phyloP scores from a whole-genome alignment of 2,797 vertebrate species.

The Macropodus opercularis region DNA sequence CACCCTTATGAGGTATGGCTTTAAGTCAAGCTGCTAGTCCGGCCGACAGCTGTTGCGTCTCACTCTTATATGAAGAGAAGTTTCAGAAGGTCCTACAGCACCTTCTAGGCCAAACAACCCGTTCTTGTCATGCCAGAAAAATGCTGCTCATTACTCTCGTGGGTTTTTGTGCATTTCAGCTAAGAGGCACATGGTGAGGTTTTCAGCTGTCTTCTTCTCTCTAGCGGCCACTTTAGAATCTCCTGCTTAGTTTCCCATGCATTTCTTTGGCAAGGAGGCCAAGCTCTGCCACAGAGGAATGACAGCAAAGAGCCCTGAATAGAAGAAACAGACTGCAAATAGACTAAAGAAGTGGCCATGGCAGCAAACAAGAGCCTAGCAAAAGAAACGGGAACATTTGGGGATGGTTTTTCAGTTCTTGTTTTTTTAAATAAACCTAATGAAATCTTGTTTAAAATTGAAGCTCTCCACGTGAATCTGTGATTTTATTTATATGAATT shows the following conservation, averaged over 20 bases:
- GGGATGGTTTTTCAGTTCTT: neutral
- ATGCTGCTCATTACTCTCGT: conserved; percentile 37
- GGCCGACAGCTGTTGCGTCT: neutral
- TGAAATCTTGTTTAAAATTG: conserved; percentile 7
- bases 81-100: conserved; percentile 37
- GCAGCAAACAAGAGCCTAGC: conserved; percentile 24
- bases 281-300: conserved; percentile 40
- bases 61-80: conserved; percentile 11
- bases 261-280: conserved; percentile 47
- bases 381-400: conserved; percentile 4
- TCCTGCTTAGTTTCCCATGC: conserved; percentile 55
- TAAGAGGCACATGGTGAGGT: conserved; percentile 23
- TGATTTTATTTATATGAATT: conserved; percentile 9
- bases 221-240: conserved; percentile 31
- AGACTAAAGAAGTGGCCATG: conserved; percentile 34
- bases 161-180: conserved; percentile 33
- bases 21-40: neutral
- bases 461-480: conserved; percentile 6
- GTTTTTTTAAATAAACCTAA: conserved; percentile 4
- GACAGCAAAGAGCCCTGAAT: conserved; percentile 35
- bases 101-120: conserved; percentile 24
- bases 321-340: conserved; percentile 34
- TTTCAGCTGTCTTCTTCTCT: conserved; percentile 46
- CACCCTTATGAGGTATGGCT: no score
- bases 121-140: conserved; percentile 36